Evolutionary conservation across 2,113 vertebrate species (phyloP), one percentile per base, ranked within the genome.

Genomic region (Mionectes macconnelli): DNA sequence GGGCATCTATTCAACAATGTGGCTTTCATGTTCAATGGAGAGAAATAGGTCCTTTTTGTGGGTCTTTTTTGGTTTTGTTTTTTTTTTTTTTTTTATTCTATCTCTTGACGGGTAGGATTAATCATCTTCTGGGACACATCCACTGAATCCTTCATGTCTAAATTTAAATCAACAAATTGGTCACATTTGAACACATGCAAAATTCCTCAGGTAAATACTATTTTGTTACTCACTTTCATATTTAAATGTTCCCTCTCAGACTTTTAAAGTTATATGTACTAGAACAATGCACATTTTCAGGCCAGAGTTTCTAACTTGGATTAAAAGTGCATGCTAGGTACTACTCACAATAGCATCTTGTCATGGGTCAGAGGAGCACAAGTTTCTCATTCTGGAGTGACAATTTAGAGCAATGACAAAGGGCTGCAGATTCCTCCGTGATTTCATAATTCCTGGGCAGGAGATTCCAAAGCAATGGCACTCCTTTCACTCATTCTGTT

Each of bases 1-100:
- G 20, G 22, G 16, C 27, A 45, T n/a, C 60, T 82, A 24, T 66
- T 70, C 50, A 89, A 19, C 23, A 35, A 50, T 33, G 25, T 23
- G 20, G 12, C 49, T 85, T 77, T 35, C 3, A 6, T 11, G 30
- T 49, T 49, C 33, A 53, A 3, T 28, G 33, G 35, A 81, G 18
- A 87, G 23, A 76, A 84, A 84, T 6, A 69, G 10, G 44, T 33
- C 21, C 12, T 42, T 68, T 57, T 37, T 17, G 4, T 11, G 3
- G 35, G 0, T 0, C 44, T 62, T 42, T 42, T 42, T 70, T 37
- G 35, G 1, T 0, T 49, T 62, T 11, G 3, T 40, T 0, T 0
- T 49, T 62, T 40, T 40, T 40, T 40, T 40, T 42, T 42, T 42
- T 70, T 37, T 84, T 67, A 57, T 66, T 11, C n/a, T 4, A 8